A percentile compares a stretch with the other conserved stretches of the same genome.
phyloP scores from a whole-genome alignment of 2,113 vertebrate genomes.

The Meles meles region DNA sequence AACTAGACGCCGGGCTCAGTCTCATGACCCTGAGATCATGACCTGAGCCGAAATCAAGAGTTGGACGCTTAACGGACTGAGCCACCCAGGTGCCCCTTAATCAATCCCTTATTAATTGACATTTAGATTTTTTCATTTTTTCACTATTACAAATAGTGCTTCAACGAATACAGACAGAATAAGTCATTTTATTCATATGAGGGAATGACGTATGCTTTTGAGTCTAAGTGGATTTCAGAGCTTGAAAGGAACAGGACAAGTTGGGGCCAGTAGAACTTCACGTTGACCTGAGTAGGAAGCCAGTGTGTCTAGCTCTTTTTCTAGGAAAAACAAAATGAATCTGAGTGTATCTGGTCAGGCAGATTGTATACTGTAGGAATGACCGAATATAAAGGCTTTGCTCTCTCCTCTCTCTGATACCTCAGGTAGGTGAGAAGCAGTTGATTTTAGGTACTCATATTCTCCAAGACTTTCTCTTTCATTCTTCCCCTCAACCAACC shows the following conservation, averaged over 20 bases:
- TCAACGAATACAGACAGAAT: not conserved
- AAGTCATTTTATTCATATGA: not conserved
- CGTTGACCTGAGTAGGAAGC: not conserved
- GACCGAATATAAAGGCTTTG: no score
- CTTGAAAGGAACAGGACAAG: not conserved
- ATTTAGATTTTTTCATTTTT: not conserved
- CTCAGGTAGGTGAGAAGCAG: no score
- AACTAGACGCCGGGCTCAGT: not conserved
- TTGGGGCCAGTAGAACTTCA: not conserved
- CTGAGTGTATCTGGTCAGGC: not conserved
- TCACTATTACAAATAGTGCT: not conserved
- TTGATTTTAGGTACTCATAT: not conserved
- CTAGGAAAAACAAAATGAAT: not conserved
- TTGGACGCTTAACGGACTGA: not conserved
- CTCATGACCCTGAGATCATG: not conserved
- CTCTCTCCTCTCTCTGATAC: not conserved
- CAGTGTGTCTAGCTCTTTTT: not conserved
- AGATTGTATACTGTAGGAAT: accelerated
- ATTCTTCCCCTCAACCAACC: no score
- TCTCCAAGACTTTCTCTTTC: not conserved
- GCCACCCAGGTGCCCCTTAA: not conserved
- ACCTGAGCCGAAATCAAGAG: not conserved
- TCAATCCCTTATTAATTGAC: no score
- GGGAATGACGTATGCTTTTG: not conserved
- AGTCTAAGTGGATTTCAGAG: not conserved